phyloP scores from a whole-genome alignment of 1,140 invertebrate genomes.

The Halotydeus destructor region DNA sequence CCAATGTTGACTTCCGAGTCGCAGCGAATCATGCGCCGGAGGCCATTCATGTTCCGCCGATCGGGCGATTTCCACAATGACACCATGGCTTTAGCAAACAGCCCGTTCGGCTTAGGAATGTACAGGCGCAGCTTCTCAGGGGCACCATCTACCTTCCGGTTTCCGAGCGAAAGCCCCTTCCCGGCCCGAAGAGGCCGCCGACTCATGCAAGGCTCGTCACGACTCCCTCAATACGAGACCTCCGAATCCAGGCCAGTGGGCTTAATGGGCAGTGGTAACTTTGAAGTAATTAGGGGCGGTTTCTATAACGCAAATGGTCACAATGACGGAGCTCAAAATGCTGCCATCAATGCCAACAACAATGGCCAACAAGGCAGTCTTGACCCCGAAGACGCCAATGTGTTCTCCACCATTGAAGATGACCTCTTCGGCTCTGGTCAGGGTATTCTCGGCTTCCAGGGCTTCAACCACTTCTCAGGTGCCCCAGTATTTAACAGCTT shows the following conservation, averaged over 20 bases:
- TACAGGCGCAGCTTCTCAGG: constrained; percentile 5
- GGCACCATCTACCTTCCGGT: background rate
- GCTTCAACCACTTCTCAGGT: constrained; percentile 10
- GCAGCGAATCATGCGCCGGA: background rate
- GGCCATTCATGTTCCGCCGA: background rate
- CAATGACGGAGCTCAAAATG: no score
- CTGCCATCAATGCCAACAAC: background rate
- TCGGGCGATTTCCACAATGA: background rate
- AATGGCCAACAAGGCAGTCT: background rate
- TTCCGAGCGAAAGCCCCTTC: no score
- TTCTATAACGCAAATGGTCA: background rate
- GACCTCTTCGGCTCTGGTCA: constrained; percentile 10
- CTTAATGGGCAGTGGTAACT: constrained; percentile 13
- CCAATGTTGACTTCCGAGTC: no score
- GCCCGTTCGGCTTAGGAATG: no score
- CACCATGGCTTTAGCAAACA: background rate
- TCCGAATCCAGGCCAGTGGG: background rate
- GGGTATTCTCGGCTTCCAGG: constrained; percentile 12
- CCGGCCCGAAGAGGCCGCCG: background rate
- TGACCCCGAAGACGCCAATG: constrained; percentile 2
- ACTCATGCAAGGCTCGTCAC: background rate
- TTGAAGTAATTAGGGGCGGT: constrained; percentile 13
- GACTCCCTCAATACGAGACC: background rate
- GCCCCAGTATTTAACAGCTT: constrained; percentile 7
- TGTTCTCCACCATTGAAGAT: constrained; percentile 5